Evolutionary conservation across 1,140 invertebrate genomes (phyloP).

Genomic region (Temnothorax curvispinosus): DNA sequence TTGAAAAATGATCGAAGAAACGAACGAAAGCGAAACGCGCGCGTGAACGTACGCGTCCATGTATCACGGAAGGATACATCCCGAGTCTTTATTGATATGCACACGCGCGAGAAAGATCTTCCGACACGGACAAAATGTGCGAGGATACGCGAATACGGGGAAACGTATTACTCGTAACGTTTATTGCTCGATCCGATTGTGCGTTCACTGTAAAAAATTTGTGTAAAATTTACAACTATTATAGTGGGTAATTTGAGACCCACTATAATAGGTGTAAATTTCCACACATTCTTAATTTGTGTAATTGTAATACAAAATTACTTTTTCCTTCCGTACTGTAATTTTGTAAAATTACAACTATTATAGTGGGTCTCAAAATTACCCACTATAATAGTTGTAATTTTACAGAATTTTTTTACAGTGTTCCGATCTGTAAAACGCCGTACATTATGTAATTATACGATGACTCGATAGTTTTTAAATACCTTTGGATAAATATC

Average conservation of each 20-base stretch:
- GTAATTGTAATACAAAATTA: too few relatives aligned
- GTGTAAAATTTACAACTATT: too few relatives aligned
- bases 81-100: constrained; percentile 43
- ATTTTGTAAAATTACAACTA: too few relatives aligned
- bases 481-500: constrained; percentile 8
- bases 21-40: constrained; percentile 49
- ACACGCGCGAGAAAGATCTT: constrained; percentile 22
- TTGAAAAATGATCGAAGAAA: constrained; percentile 53
- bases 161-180: not conserved
- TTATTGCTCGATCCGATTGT: constrained; percentile 10
- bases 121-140: not conserved
- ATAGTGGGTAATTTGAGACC: too few relatives aligned
- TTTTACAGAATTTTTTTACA: too few relatives aligned
- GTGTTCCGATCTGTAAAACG: not conserved
- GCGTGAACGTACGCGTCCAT: not conserved
- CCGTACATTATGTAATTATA: not conserved
- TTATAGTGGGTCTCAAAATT: too few relatives aligned
- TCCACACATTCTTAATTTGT: too few relatives aligned
- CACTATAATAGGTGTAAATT: too few relatives aligned
- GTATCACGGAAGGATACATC: constrained; percentile 34
- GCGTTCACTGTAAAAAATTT: too few relatives aligned
- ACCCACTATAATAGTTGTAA: too few relatives aligned
- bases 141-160: not conserved
- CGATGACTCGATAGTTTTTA: not conserved
- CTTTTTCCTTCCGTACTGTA: too few relatives aligned